Conservation (phyloP, 2,888 invertebrate species). For the Agriopis leucophaearia region DNA sequence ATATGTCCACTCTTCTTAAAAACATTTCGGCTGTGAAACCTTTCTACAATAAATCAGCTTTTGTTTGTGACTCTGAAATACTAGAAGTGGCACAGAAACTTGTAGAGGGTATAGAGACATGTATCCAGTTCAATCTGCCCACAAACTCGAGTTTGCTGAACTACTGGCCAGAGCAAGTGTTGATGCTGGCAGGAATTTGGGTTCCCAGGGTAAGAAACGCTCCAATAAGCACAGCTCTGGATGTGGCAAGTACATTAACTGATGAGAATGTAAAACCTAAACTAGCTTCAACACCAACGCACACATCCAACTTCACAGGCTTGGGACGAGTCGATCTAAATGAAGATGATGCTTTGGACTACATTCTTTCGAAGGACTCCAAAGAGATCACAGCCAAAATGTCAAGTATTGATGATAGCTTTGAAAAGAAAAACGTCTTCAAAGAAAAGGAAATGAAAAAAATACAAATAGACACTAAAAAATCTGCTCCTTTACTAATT, state of each 20-base stretch:
- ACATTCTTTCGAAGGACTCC: slow-evolving; percentile 86
- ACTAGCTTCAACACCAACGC: slow-evolving; percentile 70
- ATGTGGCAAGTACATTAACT: slow-evolving; percentile 89
- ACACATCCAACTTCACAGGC: slow-evolving; percentile 68
- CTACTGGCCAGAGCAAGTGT: slow-evolving; percentile 94
- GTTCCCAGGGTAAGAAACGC: slow-evolving; percentile 92
- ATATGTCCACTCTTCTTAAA: slow-evolving; percentile 92
- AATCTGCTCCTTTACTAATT: slow-evolving; percentile 53
- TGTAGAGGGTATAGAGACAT: slow-evolving; percentile 91
- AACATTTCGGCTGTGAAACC: slow-evolving; percentile 92
- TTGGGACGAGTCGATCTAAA: slow-evolving; percentile 85
- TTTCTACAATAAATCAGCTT: slow-evolving; percentile 93
- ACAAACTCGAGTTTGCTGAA: slow-evolving; percentile 95
- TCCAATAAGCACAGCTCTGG: slow-evolving; percentile 91
- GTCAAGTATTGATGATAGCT: slow-evolving; percentile 42
- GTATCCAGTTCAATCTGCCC: slow-evolving; percentile 91
- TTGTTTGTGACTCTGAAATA: slow-evolving; percentile 93
- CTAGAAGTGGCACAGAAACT: slow-evolving; percentile 92
- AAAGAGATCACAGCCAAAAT: slow-evolving; percentile 60
- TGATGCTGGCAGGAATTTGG: slow-evolving; percentile 95
- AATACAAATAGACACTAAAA: slow-evolving; percentile 14
- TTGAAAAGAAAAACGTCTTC: slow-evolving; percentile 43
- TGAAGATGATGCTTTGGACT: slow-evolving; percentile 91
- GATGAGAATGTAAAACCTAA: slow-evolving; percentile 81
- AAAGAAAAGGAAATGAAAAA: slow-evolving; percentile 41